These are phyloP conservation scores for Drosophila mercatorum DNA, from an alignment of 2,888 invertebrate genomes.

Conservation along the genomic window DNA sequence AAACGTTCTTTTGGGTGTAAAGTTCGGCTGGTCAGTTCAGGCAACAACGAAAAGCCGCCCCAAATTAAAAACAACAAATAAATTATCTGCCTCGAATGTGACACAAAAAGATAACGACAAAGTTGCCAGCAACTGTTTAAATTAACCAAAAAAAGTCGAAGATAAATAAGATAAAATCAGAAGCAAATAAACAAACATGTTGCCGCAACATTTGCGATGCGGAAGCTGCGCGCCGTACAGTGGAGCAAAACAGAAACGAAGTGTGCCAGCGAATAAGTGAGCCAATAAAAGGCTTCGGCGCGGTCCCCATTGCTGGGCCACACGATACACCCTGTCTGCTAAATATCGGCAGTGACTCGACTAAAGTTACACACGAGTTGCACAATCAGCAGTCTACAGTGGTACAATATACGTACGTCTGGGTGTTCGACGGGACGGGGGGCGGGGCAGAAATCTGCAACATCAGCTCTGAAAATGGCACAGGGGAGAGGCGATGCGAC, in stretches of 20 bases:
- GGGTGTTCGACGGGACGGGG: not conserved
- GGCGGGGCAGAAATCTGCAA: conserved; percentile 45
- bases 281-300: conserved; percentile 24
- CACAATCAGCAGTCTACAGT: conserved; percentile 55
- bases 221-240: conserved; percentile 56
- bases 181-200: conserved; percentile 61
- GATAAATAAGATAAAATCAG: conserved; percentile 41
- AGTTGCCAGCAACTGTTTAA: conserved; percentile 53
- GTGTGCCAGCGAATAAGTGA: conserved; percentile 25
- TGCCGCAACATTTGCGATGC: conserved; percentile 56
- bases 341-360: conserved; percentile 33
- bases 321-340: conserved; percentile 11
- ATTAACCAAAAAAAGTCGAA: conserved; percentile 33
- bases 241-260: conserved; percentile 24
- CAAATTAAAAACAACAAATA: conserved; percentile 7
- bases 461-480: conserved; percentile 35
- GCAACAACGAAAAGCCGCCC: conserved; percentile 18
- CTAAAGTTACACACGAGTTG: conserved; percentile 53
- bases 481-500: conserved; percentile 26
- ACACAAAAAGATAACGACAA: conserved; percentile 72
- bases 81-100: conserved; percentile 36
- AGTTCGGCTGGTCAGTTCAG: conserved; percentile 56
- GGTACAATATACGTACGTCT: not conserved
- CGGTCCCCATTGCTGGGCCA: conserved; percentile 51
- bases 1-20: conserved; percentile 37